Conservation (phyloP, 2,797 vertebrate species). For the Typhlichthys eigenmanni region DNA sequence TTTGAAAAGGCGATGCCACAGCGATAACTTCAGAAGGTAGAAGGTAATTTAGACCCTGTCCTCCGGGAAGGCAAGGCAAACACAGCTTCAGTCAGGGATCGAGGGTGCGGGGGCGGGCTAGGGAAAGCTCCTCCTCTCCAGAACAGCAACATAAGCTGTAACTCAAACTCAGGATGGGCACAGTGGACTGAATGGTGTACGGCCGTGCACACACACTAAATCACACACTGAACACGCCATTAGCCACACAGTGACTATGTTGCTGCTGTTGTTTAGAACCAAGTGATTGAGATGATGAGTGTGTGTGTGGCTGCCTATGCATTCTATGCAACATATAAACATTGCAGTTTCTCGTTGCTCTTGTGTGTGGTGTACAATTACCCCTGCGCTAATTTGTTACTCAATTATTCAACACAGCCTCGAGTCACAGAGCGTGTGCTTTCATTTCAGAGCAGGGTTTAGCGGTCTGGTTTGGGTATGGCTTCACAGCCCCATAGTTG, state of each 20-base stretch:
- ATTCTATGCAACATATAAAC: neutral
- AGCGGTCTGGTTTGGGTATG: too few species aligned
- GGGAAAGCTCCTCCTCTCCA: conserved; percentile 18
- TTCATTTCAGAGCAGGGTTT: too few species aligned
- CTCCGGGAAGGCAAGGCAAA: conserved; percentile 42
- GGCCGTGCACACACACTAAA: conserved; percentile 39
- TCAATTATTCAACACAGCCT: too few species aligned
- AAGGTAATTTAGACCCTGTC: conserved; percentile 57
- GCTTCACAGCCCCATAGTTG: too few species aligned
- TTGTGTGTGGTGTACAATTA: too few species aligned
- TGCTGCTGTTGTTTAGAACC: too few species aligned
- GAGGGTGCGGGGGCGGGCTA: conserved; percentile 18
- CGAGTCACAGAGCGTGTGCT: too few species aligned
- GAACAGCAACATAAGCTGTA: conserved; percentile 44
- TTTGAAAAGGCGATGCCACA: conserved; percentile 33
- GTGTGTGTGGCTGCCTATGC: neutral
- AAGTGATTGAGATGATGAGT: too few species aligned
- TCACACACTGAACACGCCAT: conserved; percentile 19
- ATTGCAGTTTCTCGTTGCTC: neutral
- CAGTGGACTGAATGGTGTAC: neutral
- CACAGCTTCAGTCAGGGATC: conserved; percentile 44
- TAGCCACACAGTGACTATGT: neutral
- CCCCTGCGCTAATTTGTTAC: too few species aligned
- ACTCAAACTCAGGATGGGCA: conserved; percentile 39
- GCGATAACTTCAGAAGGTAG: conserved; percentile 47